These are phyloP conservation scores for Philotrypesis tridentata DNA, from an alignment of 1,140 invertebrate species.

Conservation along the genomic window DNA sequence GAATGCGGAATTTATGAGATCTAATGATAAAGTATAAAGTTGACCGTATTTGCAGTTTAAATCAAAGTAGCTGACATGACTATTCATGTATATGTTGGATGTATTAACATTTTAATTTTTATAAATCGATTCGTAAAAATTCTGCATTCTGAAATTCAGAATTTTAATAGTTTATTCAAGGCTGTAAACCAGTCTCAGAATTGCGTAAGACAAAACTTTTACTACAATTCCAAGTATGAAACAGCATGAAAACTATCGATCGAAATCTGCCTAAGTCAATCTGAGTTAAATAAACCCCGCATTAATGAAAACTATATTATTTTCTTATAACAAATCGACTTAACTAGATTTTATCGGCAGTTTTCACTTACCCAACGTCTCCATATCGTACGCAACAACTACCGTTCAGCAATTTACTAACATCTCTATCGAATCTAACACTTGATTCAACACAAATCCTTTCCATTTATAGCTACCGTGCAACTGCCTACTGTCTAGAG, in stretches of 20 bases:
- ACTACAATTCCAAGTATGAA: slow-evolving; percentile 13
- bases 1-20: slow-evolving; percentile 44
- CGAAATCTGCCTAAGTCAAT: not conserved
- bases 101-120: slow-evolving; percentile 13
- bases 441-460: not conserved
- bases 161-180: slow-evolving; percentile 21
- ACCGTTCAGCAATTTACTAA: not conserved
- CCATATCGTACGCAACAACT: not conserved
- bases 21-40: slow-evolving; percentile 32
- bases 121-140: slow-evolving; percentile 37
- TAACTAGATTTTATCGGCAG: not conserved
- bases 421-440: not conserved
- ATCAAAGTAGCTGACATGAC: slow-evolving; percentile 13
- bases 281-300: not conserved
- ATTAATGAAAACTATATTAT: not conserved
- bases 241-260: slow-evolving; percentile 2
- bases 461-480: not conserved
- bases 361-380: not conserved
- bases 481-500: not conserved
- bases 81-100: not conserved
- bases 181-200: slow-evolving; percentile 10
- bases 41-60: slow-evolving; percentile 1
- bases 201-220: not conserved
- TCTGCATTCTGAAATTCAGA: slow-evolving; percentile 39
- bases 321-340: not conserved